phyloP scores from a whole-genome alignment of 1,140 invertebrate species.

The Sarcophaga peregrina region DNA sequence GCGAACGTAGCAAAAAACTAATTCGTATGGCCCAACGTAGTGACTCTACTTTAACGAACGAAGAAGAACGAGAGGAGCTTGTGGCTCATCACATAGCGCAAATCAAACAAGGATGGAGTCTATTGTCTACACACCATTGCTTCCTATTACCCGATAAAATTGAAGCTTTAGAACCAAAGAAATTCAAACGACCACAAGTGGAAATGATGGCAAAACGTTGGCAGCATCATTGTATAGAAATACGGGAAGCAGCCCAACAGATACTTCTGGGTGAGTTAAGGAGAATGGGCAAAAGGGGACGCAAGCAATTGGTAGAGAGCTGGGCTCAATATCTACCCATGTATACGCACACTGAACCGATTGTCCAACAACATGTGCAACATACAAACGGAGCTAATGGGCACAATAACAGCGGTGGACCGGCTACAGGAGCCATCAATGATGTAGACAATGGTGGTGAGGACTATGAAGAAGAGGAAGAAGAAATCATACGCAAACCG shows the following conservation, averaged over 20 bases:
- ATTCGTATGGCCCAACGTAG: conserved; percentile 71
- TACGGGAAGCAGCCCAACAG: conserved; percentile 95
- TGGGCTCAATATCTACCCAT: conserved; percentile 95
- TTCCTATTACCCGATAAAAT: conserved; percentile 94
- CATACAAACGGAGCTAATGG: conserved; percentile 50
- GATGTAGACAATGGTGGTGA: conserved; percentile 65
- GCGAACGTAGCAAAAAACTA: conserved; percentile 81
- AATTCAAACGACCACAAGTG: conserved; percentile 92
- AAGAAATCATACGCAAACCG: conserved; percentile 81
- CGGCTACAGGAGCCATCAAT: conserved; percentile 25
- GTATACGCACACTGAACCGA: conserved; percentile 80
- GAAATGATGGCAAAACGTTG: conserved; percentile 97
- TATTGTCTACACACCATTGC: conserved; percentile 95
- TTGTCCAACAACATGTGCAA: conserved; percentile 70
- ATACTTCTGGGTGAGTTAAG: conserved; percentile 92
- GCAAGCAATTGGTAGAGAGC: conserved; percentile 90
- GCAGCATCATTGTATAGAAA: conserved; percentile 98
- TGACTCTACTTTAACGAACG: conserved; percentile 67
- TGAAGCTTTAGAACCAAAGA: conserved; percentile 75
- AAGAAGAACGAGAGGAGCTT: conserved; percentile 83
- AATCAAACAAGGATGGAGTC: conserved; percentile 96
- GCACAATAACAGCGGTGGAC: conserved; percentile 33
- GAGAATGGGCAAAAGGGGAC: conserved; percentile 88
- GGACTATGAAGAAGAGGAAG: conserved; percentile 88
- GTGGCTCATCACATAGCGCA: conserved; percentile 87